A percentile compares a stretch with the other conserved stretches of the same genome.
These are phyloP conservation scores for Blomia tropicalis DNA, from an alignment of 2,888 invertebrate species.

Conservation along the genomic window DNA sequence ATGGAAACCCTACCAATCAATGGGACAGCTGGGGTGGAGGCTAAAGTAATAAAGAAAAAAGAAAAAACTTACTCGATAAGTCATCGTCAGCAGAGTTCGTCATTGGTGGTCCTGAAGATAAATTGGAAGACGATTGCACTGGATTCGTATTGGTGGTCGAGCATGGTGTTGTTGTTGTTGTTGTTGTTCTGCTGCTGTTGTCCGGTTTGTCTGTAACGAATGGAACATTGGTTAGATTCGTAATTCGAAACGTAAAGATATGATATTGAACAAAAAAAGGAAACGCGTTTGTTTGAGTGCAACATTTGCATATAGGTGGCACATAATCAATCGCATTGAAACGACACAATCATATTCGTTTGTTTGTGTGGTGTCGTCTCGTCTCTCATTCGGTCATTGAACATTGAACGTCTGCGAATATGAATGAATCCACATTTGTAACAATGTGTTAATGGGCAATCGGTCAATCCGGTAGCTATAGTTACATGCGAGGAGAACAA, in stretches of 20 bases:
- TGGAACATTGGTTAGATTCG: background rate
- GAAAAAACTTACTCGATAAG: conserved; percentile 10
- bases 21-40: background rate
- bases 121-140: background rate
- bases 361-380: too few species aligned
- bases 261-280: too few species aligned
- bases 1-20: background rate
- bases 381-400: too few species aligned
- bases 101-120: conserved; percentile 11
- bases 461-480: too few species aligned
- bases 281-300: too few species aligned
- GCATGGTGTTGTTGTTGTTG: background rate
- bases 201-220: background rate
- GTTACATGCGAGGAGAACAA: too few species aligned
- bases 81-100: background rate
- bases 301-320: conserved; percentile 6
- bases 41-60: background rate
- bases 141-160: background rate
- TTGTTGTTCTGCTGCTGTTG: background rate
- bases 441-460: conserved; percentile 6
- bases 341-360: too few species aligned
- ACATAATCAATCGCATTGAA: too few species aligned
- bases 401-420: too few species aligned
- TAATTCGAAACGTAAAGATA: background rate
- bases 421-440: too few species aligned